phyloP scores from a whole-genome alignment of 2,888 invertebrate genomes.

The Allophyes oxyacanthae region DNA sequence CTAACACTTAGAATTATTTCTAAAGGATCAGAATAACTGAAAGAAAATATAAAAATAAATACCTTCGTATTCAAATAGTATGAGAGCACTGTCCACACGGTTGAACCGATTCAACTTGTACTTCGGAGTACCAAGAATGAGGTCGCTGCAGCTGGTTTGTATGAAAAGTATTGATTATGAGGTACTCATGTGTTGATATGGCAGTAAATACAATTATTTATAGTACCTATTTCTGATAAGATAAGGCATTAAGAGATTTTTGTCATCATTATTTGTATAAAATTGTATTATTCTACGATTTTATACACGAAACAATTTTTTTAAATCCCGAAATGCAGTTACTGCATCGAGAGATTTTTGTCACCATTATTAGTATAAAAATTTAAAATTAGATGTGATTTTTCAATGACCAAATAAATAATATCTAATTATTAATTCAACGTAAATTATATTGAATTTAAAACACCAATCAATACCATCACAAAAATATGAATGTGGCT shows the following conservation, averaged over 20 bases:
- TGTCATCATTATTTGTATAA: background rate
- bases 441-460: too few relatives aligned
- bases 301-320: too few relatives aligned
- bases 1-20: background rate
- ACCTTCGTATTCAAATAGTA: slow-evolving; percentile 21
- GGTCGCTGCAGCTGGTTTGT: slow-evolving; percentile 15
- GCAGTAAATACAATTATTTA: slow-evolving; percentile 9
- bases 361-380: background rate
- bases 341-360: background rate
- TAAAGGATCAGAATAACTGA: background rate
- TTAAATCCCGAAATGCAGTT: too few relatives aligned
- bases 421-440: too few relatives aligned
- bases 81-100: slow-evolving; percentile 5
- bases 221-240: background rate
- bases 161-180: slow-evolving; percentile 7
- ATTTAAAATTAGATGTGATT: too few relatives aligned
- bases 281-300: too few relatives aligned
- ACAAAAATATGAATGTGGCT: too few relatives aligned
- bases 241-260: background rate
- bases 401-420: too few relatives aligned
- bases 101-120: slow-evolving; percentile 13
- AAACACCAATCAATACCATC: too few relatives aligned
- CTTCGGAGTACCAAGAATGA: slow-evolving; percentile 10
- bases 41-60: background rate
- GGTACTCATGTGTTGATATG: slow-evolving; percentile 14